Evolutionary conservation across 2,113 vertebrate species (phyloP), one percentile per base, ranked within the genome.

Genomic region (Sander vitreus): DNA sequence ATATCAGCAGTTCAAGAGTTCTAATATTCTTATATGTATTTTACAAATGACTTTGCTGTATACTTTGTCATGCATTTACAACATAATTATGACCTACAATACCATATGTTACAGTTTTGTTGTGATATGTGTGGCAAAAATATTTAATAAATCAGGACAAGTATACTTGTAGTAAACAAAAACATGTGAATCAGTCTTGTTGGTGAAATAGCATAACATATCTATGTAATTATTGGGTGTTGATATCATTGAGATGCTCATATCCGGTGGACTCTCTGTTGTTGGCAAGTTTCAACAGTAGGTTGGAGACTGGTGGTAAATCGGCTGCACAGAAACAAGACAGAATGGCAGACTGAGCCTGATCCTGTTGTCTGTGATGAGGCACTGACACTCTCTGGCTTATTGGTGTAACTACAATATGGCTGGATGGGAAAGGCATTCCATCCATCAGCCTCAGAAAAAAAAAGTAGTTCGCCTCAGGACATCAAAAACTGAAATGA

Each of bases 361-460:
- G 30, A 23, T 62, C 13, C 53, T 69, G 14, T n/a, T 36, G 50
- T 85, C 19, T 73, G 21, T 81, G 54, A 77, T 82, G 59, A 76
- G 53, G 47, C 66, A 88, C 87, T 92, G 91, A 83, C 86, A 75
- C 76, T 54, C 13, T 33, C 50, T 87, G 92, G 90, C n/a, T 33
- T 0, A 9, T 6, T 69, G 21, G 13, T 76, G 84, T 57, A 90
- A 91, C 55, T 89, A 73, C 85, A 92, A 0, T 23, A 14, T 67
- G 33, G 21, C 25, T 43, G 18, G 27, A 43, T 0, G 0, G 7
- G 8, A 23, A 48, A 43, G 15, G 1, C 7, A 5, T 7, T 62
- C 9, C 8, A 78, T 53, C 18, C 7, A 60, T 67, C 68, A 77
- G 33, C 51, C 53, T 45, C 9, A 80, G 25, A 43, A 50, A 19